Conservation (phyloP, 2,113 vertebrate genomes). For the Theropithecus gelada region DNA sequence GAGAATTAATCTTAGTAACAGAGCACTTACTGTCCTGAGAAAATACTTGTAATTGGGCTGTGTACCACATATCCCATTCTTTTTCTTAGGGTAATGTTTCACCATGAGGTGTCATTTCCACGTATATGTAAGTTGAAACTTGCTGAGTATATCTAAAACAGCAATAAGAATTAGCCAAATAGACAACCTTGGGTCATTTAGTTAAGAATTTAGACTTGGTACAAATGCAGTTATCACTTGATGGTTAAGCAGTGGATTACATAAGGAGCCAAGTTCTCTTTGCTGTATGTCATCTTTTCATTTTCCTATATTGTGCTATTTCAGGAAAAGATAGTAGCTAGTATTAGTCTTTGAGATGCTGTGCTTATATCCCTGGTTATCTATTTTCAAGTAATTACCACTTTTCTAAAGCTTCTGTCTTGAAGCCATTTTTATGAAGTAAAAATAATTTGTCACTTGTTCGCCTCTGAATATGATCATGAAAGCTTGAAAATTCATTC, state of each 20-base stretch:
- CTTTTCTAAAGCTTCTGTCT: constrained; percentile 17
- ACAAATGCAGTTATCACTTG: background rate
- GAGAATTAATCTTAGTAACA: background rate
- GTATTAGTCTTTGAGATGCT: constrained; percentile 18
- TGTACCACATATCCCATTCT: background rate
- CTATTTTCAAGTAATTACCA: constrained; percentile 59
- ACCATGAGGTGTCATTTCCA: no score
- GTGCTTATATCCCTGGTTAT: background rate
- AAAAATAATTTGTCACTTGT: constrained; percentile 59
- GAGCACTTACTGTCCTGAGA: background rate
- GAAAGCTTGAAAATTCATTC: constrained; percentile 47
- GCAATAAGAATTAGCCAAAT: background rate
- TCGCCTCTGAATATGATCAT: constrained; percentile 36
- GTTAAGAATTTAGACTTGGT: background rate
- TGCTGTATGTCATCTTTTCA: background rate
- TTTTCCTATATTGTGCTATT: background rate
- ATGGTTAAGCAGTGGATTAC: background rate
- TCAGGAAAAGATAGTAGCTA: background rate
- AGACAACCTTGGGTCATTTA: background rate
- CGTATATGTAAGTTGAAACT: background rate
- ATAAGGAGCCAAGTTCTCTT: background rate
- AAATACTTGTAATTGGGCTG: background rate
- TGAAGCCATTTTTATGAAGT: constrained; percentile 26
- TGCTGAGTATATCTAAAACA: background rate
- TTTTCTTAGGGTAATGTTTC: background rate